phyloP scores from a whole-genome alignment of 2,113 vertebrate species.

The Ramphastos sulfuratus region DNA sequence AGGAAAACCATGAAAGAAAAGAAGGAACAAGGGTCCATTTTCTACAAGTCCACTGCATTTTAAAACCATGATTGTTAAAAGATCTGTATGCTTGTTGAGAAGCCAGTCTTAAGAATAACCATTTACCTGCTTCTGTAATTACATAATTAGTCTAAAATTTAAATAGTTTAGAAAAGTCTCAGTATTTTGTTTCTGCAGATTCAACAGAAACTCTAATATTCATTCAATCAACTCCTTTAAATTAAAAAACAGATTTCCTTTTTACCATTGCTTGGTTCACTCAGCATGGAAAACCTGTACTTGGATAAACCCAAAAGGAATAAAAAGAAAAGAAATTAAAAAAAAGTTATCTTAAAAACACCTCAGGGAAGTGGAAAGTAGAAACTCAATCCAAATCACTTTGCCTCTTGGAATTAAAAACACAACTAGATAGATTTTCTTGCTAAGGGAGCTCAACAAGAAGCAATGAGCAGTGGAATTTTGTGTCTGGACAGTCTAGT shows the following conservation, averaged over 20 bases:
- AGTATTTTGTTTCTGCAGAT: background rate
- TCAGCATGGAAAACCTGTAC: background rate
- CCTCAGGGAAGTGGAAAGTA: background rate
- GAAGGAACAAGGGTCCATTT: background rate
- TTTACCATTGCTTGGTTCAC: background rate
- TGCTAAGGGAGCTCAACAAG: background rate
- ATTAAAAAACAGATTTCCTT: background rate
- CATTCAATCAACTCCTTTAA: background rate
- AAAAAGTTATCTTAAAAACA: background rate
- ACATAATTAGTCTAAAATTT: background rate
- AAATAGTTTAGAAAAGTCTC: background rate
- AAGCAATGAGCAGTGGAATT: background rate
- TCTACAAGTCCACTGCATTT: background rate
- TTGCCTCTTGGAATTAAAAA: background rate
- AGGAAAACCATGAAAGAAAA: background rate
- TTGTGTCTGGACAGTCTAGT: background rate
- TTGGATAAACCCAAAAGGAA: background rate
- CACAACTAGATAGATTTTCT: background rate
- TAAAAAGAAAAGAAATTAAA: background rate
- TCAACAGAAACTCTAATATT: background rate
- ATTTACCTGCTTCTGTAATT: background rate
- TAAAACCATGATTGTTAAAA: background rate
- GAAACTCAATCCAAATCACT: background rate
- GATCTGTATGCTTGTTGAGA: background rate
- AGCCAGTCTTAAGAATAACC: background rate